These are phyloP conservation scores for Dendrolimus punctatus DNA, from an alignment of 1,140 invertebrate genomes.

Conservation along the genomic window DNA sequence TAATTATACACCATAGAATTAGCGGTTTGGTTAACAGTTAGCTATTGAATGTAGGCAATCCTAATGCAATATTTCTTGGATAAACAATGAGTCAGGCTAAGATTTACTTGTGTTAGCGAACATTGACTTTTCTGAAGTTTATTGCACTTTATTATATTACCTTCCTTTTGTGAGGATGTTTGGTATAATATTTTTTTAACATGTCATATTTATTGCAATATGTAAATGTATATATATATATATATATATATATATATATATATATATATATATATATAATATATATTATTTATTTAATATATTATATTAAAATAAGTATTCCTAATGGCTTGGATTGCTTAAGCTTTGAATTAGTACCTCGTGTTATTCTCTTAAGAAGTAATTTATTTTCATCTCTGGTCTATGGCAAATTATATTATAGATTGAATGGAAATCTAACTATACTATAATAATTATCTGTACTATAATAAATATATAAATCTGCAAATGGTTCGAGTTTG, in stretches of 20 bases:
- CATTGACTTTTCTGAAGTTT: constrained; percentile 43
- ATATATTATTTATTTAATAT: too few relatives aligned
- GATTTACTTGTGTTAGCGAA: constrained; percentile 30
- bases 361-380: too few relatives aligned
- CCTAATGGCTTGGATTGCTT: too few relatives aligned
- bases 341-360: too few relatives aligned
- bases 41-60: constrained; percentile 23
- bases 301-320: too few relatives aligned
- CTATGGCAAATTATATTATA: too few relatives aligned
- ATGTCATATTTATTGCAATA: neutral
- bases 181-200: constrained; percentile 2
- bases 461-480: too few relatives aligned
- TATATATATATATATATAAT: too few relatives aligned
- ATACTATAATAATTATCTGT: too few relatives aligned
- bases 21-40: constrained; percentile 40
- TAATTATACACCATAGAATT: neutral
- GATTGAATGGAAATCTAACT: too few relatives aligned
- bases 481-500: too few relatives aligned
- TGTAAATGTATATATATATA: neutral
- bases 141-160: constrained; percentile 28
- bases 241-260: neutral
- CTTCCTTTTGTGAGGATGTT: neutral
- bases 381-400: too few relatives aligned
- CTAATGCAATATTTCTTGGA: constrained; percentile 47
- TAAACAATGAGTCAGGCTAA: constrained; percentile 47